Base-by-base conservation (phyloP, 2,113 vertebrate species). In the Reinhardtius hippoglossoides region DNA sequence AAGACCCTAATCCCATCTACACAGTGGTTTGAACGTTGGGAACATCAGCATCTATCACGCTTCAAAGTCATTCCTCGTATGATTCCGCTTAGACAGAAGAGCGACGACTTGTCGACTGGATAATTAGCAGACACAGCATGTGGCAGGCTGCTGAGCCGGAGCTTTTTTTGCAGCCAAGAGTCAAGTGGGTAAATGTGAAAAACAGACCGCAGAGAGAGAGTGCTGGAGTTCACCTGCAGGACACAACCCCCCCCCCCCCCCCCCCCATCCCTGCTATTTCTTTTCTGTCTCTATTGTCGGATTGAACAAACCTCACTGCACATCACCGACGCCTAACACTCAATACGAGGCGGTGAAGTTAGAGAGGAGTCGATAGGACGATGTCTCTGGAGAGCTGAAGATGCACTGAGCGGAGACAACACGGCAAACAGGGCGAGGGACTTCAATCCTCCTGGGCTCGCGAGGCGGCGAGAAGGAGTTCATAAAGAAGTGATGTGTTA, bases 151-250 rank as follows among this genome's bases (percentile, higher is more conserved):
- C 85, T 87, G 88, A 87, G 61, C 65, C 50, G 40, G 59, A 8
- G 10, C 67, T 87, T 88, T n/a, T 58, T n/a, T 58, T 70, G 64
- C 70, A 80, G 87, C 87, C 86, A 90, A 84, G 13, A 88, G 82
- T 86, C 82, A 70, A 86, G 80, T 80, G 62, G 62, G 78, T 84
- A 82, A 84, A 76, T 76, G 80, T 82, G 85, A 86, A 85, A 77
- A 85, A 80, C 70, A 84, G 86, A 88, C 73, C 78, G 66, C 76
- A 67, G 69, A 27, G 35, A 72, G 79, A 58, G 74, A 37, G 61
- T 80, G 84, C 76, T 81, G 86, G 77, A 90, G 91, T 91, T 92
- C 88, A 88, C 65, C 79, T 44, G 66, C 80, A 82, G 59, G 54
- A 65, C 70, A 75, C 50, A 26, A 31, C 16, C 3, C 46, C 16